Conservation (phyloP, 2,113 vertebrate species). For the Zosterops japonicus region DNA sequence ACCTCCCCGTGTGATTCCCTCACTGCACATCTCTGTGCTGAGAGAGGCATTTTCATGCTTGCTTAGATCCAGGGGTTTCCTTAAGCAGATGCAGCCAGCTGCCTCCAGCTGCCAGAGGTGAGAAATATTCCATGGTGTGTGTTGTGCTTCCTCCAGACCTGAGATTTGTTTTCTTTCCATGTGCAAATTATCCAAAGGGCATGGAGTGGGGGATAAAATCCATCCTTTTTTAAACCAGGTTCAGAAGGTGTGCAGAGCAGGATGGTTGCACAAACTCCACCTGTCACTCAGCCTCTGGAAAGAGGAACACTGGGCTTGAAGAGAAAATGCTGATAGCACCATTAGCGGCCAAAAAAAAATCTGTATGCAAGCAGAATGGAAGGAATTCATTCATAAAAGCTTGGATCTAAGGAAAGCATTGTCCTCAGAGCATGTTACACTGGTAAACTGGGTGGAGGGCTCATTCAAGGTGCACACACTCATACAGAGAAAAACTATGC, state of each 20-base stretch:
- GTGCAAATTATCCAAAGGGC: neutral
- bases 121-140: neutral
- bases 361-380: neutral
- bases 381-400: conserved; percentile 26
- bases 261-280: neutral
- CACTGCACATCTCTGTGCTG: neutral
- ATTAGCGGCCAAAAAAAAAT: neutral
- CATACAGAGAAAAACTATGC: neutral
- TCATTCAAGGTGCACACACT: neutral
- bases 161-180: neutral
- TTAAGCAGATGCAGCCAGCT: conserved; percentile 35
- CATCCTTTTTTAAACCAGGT: neutral
- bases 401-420: conserved; percentile 14
- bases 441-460: neutral
- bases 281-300: neutral
- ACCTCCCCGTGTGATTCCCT: neutral
- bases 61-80: neutral
- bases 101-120: conserved; percentile 42
- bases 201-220: neutral
- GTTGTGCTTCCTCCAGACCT: neutral
- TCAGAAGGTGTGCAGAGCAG: neutral
- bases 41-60: conserved; percentile 27
- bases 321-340: neutral
- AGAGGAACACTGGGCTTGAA: neutral
- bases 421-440: neutral